Percentiles rank a stretch among this genome's conserved stretches.
Evolutionary conservation across 2,797 vertebrate genomes (phyloP).

Genomic region (Rhinella marina): DNA sequence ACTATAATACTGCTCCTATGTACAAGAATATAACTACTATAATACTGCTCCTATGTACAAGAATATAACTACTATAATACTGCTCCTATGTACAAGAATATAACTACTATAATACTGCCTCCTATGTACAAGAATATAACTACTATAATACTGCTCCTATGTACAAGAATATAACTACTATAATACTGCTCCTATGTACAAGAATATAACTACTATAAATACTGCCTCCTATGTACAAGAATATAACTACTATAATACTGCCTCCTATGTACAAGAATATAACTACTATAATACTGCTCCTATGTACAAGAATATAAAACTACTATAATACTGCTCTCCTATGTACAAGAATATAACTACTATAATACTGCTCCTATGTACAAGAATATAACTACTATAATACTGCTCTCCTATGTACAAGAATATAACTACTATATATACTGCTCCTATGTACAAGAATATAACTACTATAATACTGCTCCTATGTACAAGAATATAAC

Average conservation of each 20-base stretch:
- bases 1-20: not conserved
- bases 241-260: slow-evolving; percentile 2
- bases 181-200: too few species aligned
- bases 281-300: too few species aligned
- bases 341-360: not conserved
- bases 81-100: not conserved
- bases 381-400: not conserved
- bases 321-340: not conserved
- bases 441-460: not conserved
- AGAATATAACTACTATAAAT: slow-evolving; percentile 5
- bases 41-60: not conserved
- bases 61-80: slow-evolving; percentile 1
- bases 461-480: not conserved
- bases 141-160: too few species aligned
- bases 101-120: not conserved
- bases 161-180: too few species aligned
- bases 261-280: not conserved
- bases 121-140: too few species aligned
- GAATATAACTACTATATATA: not conserved
- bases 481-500: not conserved
- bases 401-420: not conserved
- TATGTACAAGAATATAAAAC: not conserved
- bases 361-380: slow-evolving; percentile 2
- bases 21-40: slow-evolving; percentile 1
- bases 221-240: not conserved